These are phyloP conservation scores for Drosophila meridionalis DNA, from an alignment of 2,888 invertebrate species.

Conservation along the genomic window DNA sequence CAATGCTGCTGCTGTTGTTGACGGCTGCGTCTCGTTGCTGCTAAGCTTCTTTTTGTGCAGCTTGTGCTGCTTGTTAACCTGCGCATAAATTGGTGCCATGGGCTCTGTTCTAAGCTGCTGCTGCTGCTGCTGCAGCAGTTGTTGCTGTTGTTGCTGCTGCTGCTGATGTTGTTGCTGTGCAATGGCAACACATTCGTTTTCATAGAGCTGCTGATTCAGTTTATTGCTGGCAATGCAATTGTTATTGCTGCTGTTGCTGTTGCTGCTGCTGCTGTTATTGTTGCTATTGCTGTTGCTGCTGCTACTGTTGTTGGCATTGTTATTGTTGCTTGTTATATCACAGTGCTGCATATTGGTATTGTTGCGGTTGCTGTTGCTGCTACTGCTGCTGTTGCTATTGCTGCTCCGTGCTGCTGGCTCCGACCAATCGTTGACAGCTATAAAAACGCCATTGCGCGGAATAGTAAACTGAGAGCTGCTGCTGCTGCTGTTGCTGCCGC, in stretches of 20 bases:
- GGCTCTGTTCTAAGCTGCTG: conserved; percentile 26
- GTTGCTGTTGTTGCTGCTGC: conserved; percentile 39
- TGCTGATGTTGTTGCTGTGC: conserved; percentile 58
- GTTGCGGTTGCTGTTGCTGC: conserved; percentile 45
- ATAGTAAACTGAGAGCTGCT: conserved; percentile 75
- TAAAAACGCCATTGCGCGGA: conserved; percentile 87
- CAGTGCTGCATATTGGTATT: conserved; percentile 36
- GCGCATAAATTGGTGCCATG: conserved; percentile 83
- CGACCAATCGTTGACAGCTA: conserved; percentile 88
- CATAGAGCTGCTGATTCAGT: conserved; percentile 79
- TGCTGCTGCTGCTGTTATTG: conserved; percentile 37
- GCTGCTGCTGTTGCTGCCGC: conserved; percentile 28
- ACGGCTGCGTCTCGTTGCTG: conserved; percentile 27
- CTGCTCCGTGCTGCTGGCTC: conserved; percentile 53
- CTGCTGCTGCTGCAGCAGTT: conserved; percentile 38
- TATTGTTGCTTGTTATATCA: conserved; percentile 14
- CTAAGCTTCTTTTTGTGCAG: conserved; percentile 82
- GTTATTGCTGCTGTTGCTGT: conserved; percentile 39
- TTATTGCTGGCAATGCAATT: conserved; percentile 44
- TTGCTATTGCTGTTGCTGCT: conserved; percentile 44
- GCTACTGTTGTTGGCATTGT: conserved; percentile 27
- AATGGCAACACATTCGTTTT: conserved; percentile 81
- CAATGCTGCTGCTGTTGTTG: conserved; percentile 15
- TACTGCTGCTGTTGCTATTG: conserved; percentile 42
- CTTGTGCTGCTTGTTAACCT: conserved; percentile 85